Evolutionary conservation across 2,113 vertebrate genomes (phyloP), one percentile per base, ranked within the genome.

Genomic region (Albula goreensis): DNA sequence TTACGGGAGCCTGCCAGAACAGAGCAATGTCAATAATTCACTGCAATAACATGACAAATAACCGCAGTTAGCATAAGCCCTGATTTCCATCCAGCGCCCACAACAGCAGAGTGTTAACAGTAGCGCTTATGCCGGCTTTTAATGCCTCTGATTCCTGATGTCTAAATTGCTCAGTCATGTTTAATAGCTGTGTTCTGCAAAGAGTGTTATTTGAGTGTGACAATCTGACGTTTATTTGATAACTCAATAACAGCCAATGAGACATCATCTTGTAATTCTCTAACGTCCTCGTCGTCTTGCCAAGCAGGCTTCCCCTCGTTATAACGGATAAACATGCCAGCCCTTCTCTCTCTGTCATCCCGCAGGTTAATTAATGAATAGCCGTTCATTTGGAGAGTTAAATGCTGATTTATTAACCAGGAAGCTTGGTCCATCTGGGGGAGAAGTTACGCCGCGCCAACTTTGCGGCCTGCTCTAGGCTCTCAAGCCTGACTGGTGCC

Each of bases 361-460:
- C 48, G 25, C 53, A 83, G 11, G 41, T 60, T 83, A 83, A 63
- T 60, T n/a, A 2, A 83, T 49, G 31, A 49, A 49, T 57, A n/a
- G 9, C 22, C 7, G 50, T 63, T 83, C 15, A 83, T 83, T 83
- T 63, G 7, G n/a, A 17, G 17, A 5, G 52, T 83, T n/a, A 81
- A 52, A 81, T 11, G 60, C 4, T 83, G 25, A 83, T 63, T 83
- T 83, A 41, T 83, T 83, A 41, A 83, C n/a, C 25, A 83, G 31
- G 9, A 48, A 48, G 22, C 53, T 56, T 25, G 22, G 17, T 66
- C 17, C 60, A 22, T 10, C 5, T 74, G 70, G n/a, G 1, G 70
- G 8, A 74, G n/a, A n/a, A 25, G 10, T 74, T 6, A 31, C 8
- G 70, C 70, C 2, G 5, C 31, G n/a, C 70, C n/a, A n/a, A 22